Evolutionary conservation across 1,140 invertebrate genomes (phyloP), one percentile per base, ranked within the genome.

Genomic region (Lordiphosa collinella): DNA sequence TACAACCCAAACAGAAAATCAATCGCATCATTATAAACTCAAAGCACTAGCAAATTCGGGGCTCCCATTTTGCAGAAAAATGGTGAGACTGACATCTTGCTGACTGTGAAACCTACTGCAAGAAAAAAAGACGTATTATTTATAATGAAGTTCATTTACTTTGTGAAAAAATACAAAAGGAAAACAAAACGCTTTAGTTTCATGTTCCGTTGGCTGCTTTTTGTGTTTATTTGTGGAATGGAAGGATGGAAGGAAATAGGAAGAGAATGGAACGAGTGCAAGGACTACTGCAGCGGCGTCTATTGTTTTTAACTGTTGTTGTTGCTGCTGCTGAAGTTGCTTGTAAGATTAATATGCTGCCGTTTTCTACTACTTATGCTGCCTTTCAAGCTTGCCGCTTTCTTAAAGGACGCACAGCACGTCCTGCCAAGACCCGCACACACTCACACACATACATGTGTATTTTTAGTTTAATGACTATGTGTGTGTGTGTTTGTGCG

Each of bases 341-440:
- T 75, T 46, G 56, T 50, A 64, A 80, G 76, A 80, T 80, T 80
- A 84, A 80, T 80, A 84, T 76, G 78, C 76, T 80, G 71, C 78
- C 72, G 67, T 72, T 68, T 80, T 80, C 76, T 57, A 72, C 72
- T 80, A 84, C 76, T 80, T 84, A 80, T 76, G 78, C 67, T 80
- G 76, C 66, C 76, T 82, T 80, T 80, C 78, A 76, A 48, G 71
- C 57, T 62, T 38, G 40, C 52, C 56, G 37, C 34, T 35, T 50
- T 51, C 63, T 67, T 53, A 62, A 66, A 57, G 63, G 49, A 56
- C 64, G 38, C 36, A 44, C 44, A 32, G 49, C 70, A 66, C 63
- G 59, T 79, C 47, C 74, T 66, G 67, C 36, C 56, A 58, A 54
- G 59, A 22, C 31, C 8, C 38, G 18, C 40, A 31, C 12, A 34